Evolutionary conservation across 2,797 vertebrate species (phyloP).

Genomic region (Alcedo quadribrachys): DNA sequence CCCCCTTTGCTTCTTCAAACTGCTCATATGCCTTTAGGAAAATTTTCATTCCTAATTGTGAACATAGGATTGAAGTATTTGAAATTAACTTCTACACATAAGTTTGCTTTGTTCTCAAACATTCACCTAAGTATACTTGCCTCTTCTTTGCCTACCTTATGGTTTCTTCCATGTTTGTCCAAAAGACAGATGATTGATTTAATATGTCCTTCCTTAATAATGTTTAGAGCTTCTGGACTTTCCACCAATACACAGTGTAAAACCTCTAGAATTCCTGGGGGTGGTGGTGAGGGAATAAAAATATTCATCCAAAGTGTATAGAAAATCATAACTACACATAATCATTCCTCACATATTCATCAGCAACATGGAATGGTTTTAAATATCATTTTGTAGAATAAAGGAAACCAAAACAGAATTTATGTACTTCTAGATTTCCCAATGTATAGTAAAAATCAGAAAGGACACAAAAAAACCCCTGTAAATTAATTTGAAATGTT

Average conservation of each 20-base stretch:
- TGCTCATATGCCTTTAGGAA: not conserved
- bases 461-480: not conserved
- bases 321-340: not conserved
- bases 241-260: conserved; percentile 96
- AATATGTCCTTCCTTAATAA: conserved; percentile 97
- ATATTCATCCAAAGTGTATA: not conserved
- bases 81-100: not conserved
- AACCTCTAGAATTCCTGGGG: conserved; percentile 91
- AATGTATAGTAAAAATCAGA: not conserved
- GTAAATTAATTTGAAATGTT: not conserved
- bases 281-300: fast-evolving
- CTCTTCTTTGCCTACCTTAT: conserved; percentile 83
- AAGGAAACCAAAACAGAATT: not conserved
- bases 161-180: conserved; percentile 95
- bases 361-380: not conserved
- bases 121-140: not conserved
- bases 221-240: conserved; percentile 95
- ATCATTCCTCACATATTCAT: not conserved
- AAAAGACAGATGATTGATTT: conserved; percentile 95
- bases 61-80: not conserved
- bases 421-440: not conserved
- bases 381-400: not conserved
- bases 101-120: not conserved
- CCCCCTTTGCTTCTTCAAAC: not conserved
- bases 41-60: not conserved